A percentile compares a stretch with the other conserved stretches of the same genome.
Conservation (phyloP, 2,888 invertebrate species). For the Pyrrhia umbra region DNA sequence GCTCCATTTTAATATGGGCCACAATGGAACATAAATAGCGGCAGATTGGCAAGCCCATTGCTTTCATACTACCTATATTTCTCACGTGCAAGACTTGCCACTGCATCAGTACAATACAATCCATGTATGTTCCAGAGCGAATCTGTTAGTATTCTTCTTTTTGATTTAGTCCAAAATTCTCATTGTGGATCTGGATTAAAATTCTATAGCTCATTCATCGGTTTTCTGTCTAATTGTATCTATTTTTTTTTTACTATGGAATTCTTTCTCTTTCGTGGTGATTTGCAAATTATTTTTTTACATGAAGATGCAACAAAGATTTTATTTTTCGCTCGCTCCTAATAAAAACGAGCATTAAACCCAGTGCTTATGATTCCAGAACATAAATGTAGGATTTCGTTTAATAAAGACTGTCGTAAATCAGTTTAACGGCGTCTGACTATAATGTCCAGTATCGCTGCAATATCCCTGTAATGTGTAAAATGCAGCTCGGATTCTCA, state of each 20-base stretch:
- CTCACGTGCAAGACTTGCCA: constrained; percentile 17
- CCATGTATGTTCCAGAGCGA: neutral
- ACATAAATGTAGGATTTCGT: constrained; percentile 43
- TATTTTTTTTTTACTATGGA: no score
- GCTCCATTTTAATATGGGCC: constrained; percentile 57
- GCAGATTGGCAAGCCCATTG: constrained; percentile 42
- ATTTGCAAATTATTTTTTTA: constrained; percentile 14
- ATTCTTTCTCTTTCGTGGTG: no score
- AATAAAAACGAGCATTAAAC: constrained; percentile 48
- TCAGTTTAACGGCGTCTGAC: constrained; percentile 64
- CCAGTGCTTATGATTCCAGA: constrained; percentile 52
- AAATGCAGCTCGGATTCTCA: constrained; percentile 64
- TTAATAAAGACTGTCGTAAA: constrained; percentile 60
- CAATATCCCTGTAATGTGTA: constrained; percentile 64
- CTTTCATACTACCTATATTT: constrained; percentile 23
- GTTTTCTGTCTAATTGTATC: no score
- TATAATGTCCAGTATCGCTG: constrained; percentile 68
- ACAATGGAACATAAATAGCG: constrained; percentile 47
- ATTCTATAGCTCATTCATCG: no score
- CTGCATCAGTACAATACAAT: neutral
- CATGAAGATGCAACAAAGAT: constrained; percentile 41
- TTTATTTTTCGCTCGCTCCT: constrained; percentile 8
- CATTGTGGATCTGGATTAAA: neutral
- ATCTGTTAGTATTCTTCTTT: neutral
- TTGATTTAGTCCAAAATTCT: neutral